Evolutionary conservation across 2,113 vertebrate species (phyloP).

Genomic region (Chlamydotis undulata): DNA sequence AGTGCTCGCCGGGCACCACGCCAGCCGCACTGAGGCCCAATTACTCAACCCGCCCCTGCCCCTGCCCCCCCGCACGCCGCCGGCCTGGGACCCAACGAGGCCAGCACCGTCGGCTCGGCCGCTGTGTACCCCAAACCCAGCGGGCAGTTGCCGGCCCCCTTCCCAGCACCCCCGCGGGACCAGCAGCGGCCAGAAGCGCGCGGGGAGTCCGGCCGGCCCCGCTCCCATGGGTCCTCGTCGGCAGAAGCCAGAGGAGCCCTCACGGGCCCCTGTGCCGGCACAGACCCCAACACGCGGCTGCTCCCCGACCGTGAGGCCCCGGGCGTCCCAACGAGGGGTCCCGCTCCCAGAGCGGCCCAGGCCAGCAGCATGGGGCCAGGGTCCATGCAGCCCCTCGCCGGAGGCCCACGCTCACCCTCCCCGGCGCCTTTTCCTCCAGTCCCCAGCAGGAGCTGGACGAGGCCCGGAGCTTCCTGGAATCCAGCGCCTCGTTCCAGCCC

Average conservation of each 20-base stretch:
- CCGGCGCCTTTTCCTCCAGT: constrained; percentile 57
- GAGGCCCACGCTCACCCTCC: neutral
- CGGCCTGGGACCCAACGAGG: neutral
- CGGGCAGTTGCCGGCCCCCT: rapidly evolving
- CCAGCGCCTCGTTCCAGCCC: constrained; percentile 28
- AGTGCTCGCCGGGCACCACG: neutral
- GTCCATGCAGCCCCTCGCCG: neutral
- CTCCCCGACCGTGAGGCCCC: rapidly evolving
- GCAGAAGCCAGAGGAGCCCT: neutral
- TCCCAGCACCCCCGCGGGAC: rapidly evolving
- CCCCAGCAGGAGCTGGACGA: constrained; percentile 37
- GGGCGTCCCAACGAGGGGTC: neutral
- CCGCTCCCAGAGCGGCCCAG: neutral
- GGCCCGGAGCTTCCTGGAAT: constrained; percentile 60
- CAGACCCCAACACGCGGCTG: neutral
- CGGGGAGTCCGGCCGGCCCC: rapidly evolving
- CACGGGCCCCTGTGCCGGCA: rapidly evolving
- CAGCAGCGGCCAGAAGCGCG: neutral
- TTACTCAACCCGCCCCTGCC: neutral
- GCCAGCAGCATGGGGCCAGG: neutral
- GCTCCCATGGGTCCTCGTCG: rapidly evolving
- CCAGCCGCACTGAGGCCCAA: constrained; percentile 11
- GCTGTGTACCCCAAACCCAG: neutral
- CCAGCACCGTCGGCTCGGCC: neutral
- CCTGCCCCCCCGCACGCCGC: neutral